Evolutionary conservation across 2,888 invertebrate species (phyloP).

Genomic region (Eucriotettix oculatus): DNA sequence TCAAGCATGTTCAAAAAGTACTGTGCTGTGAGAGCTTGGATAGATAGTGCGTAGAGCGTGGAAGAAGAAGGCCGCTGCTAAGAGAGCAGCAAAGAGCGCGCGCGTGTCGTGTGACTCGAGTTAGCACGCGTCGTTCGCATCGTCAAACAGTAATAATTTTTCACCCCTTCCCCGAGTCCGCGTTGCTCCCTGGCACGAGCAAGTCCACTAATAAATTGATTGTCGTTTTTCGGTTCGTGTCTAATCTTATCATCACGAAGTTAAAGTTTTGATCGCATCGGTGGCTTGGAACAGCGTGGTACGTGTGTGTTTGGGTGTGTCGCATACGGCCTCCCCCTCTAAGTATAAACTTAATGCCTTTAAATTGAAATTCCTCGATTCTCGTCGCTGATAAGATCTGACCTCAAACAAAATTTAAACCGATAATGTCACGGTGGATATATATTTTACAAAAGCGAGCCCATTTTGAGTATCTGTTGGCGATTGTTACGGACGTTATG

Average conservation of each 20-base stretch:
- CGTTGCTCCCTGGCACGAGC: not conserved
- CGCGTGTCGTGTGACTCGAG: too few relatives aligned
- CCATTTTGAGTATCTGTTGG: too few relatives aligned
- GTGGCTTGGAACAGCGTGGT: not conserved
- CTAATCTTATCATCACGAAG: not conserved
- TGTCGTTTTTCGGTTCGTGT: not conserved
- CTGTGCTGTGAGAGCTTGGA: too few relatives aligned
- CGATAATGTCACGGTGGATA: not conserved
- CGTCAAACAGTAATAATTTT: not conserved
- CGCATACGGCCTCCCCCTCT: not conserved
- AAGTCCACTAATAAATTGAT: not conserved
- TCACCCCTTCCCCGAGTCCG: not conserved
- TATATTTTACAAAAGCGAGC: not conserved
- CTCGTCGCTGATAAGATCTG: not conserved
- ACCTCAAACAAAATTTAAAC: not conserved
- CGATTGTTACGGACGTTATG: too few relatives aligned
- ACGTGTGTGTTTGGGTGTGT: not conserved
- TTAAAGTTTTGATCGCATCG: not conserved
- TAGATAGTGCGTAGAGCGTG: too few relatives aligned
- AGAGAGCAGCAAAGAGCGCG: too few relatives aligned
- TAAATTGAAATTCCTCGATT: not conserved
- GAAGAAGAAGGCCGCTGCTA: too few relatives aligned
- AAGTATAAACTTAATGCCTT: not conserved
- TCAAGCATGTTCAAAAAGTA: too few relatives aligned
- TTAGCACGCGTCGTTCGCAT: too few relatives aligned